A percentile compares a stretch with the other conserved stretches of the same genome.
Evolutionary conservation across 2,113 vertebrate genomes (phyloP).

Genomic region (Rhabdomys dilectus): DNA sequence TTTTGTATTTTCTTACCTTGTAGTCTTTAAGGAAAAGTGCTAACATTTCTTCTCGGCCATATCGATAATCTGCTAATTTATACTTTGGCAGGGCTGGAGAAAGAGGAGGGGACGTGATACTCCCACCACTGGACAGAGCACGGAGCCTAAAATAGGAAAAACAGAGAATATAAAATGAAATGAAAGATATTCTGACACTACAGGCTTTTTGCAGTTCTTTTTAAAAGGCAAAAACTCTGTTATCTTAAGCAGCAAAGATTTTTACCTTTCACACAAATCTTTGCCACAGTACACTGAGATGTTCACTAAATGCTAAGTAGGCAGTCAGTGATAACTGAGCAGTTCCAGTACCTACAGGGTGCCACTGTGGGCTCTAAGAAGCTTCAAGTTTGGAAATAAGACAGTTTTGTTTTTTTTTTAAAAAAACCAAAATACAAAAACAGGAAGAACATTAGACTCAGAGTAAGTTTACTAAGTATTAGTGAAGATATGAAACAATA

Average conservation of each 20-base stretch:
- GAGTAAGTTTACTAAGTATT: background rate
- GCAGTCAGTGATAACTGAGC: background rate
- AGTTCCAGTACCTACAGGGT: background rate
- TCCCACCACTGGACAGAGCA: slow-evolving; percentile 96
- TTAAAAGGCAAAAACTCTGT: background rate
- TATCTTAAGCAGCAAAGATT: slow-evolving; percentile 31
- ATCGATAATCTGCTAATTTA: slow-evolving; percentile 99
- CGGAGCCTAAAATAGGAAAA: slow-evolving; percentile 91
- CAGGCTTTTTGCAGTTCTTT: background rate
- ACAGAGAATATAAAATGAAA: background rate
- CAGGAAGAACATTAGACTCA: background rate
- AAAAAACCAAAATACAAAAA: slow-evolving; percentile 16
- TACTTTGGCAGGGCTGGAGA: slow-evolving; percentile 99
- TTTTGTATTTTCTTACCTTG: slow-evolving; percentile 90
- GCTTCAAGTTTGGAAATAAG: background rate
- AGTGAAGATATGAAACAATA: slow-evolving; percentile 3
- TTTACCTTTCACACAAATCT: slow-evolving; percentile 12
- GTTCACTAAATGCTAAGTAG: background rate
- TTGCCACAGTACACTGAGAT: background rate
- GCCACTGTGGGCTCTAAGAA: background rate
- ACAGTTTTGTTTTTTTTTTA: background rate
- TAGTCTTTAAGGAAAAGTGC: slow-evolving; percentile 99
- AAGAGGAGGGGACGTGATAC: slow-evolving; percentile 96
- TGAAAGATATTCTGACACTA: background rate
- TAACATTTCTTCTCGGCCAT: slow-evolving; percentile 99